Conservation (phyloP, 2,113 vertebrate genomes). For the Ascaphus truei region DNA sequence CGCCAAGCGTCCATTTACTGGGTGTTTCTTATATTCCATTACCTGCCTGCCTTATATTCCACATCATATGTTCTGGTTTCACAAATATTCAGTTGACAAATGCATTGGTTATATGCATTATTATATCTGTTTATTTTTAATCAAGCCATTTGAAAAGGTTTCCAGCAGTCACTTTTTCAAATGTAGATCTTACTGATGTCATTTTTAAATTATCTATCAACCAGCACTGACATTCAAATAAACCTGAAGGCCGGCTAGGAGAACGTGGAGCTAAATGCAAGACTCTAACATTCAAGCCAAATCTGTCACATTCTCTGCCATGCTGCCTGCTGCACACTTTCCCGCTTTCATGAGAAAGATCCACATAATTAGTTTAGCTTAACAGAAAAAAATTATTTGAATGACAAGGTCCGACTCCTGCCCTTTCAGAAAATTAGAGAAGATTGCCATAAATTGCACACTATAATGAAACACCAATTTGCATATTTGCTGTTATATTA, state of each 20-base stretch:
- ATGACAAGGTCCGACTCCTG: conserved; percentile 92
- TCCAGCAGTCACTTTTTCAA: conserved; percentile 27
- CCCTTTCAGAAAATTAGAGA: conserved; percentile 97
- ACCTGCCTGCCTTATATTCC: no score
- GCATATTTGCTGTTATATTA: conserved; percentile 98
- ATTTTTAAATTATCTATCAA: conserved; percentile 57
- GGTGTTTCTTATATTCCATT: no score
- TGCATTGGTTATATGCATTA: background rate
- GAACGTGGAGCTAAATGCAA: conserved; percentile 57
- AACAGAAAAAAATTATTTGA: conserved; percentile 71
- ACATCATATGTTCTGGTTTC: no score
- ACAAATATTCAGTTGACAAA: no score
- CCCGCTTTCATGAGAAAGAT: conserved; percentile 70
- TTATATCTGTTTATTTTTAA: conserved; percentile 18
- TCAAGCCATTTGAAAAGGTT: conserved; percentile 19
- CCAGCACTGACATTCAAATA: conserved; percentile 49
- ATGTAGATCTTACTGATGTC: conserved; percentile 36
- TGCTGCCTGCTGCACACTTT: conserved; percentile 58
- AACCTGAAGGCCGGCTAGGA: conserved; percentile 52
- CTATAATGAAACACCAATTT: conserved; percentile 97
- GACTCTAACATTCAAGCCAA: conserved; percentile 47
- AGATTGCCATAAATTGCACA: conserved; percentile 86
- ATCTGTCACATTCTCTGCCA: conserved; percentile 66
- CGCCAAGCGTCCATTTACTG: no score
- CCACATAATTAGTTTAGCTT: conserved; percentile 86